These are phyloP conservation scores for Idaea dimidiata DNA, from an alignment of 2,888 invertebrate species.

Conservation along the genomic window DNA sequence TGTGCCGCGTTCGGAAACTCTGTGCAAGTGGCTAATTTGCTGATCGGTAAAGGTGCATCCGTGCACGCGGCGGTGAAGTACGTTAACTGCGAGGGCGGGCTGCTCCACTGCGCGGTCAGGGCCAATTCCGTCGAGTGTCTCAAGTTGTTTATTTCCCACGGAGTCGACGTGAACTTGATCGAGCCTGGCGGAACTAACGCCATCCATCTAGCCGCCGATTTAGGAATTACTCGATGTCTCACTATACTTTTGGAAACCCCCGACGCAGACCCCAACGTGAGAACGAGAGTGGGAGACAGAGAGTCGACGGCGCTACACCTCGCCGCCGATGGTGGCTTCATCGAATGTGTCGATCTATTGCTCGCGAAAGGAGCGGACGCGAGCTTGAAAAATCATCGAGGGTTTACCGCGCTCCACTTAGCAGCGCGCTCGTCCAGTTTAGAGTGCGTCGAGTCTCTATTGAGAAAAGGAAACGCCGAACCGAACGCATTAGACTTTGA, in stretches of 20 bases:
- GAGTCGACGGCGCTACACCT: constrained; percentile 91
- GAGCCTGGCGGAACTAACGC: constrained; percentile 89
- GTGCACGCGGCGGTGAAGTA: constrained; percentile 85
- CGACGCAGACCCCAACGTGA: constrained; percentile 85
- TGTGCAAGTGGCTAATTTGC: constrained; percentile 88
- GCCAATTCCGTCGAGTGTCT: constrained; percentile 92
- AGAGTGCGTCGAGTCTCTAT: constrained; percentile 89
- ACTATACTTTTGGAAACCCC: constrained; percentile 87
- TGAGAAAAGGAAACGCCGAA: constrained; percentile 88
- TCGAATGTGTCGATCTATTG: constrained; percentile 88
- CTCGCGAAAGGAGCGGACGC: constrained; percentile 88
- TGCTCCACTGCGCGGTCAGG: constrained; percentile 91
- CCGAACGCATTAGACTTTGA: constrained; percentile 91
- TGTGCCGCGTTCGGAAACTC: constrained; percentile 95
- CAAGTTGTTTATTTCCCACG: constrained; percentile 86
- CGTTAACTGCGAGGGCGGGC: constrained; percentile 86
- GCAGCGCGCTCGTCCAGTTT: constrained; percentile 90
- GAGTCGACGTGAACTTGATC: constrained; percentile 87
- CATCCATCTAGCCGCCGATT: constrained; percentile 89
- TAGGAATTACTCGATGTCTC: constrained; percentile 88
- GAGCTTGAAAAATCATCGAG: constrained; percentile 87
- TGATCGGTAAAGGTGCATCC: constrained; percentile 86
- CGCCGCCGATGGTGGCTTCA: constrained; percentile 93
- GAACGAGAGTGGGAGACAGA: constrained; percentile 85
- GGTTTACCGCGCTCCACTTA: constrained; percentile 92